A percentile compares a stretch with the other conserved stretches of the same genome.
phyloP scores from a whole-genome alignment of 2,113 vertebrate genomes.

The Mormoops blainvillei region DNA sequence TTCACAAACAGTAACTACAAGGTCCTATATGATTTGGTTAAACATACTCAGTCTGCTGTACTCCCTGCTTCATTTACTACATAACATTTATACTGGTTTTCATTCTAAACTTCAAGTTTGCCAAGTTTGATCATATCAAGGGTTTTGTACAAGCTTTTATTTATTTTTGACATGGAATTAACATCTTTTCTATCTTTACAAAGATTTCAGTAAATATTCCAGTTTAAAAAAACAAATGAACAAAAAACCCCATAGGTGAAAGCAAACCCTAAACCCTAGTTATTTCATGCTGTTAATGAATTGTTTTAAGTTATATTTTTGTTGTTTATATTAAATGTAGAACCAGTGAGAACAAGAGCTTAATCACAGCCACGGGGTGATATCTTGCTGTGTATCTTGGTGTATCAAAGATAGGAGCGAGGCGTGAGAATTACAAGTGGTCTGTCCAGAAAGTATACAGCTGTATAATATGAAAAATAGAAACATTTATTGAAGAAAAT shows the following conservation, averaged over 20 bases:
- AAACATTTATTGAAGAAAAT: no score
- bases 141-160: neutral
- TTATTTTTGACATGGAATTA: neutral
- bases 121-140: neutral
- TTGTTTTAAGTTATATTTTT: neutral
- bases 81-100: neutral
- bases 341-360: neutral
- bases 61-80: neutral
- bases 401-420: neutral
- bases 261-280: neutral
- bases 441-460: no score
- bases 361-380: neutral
- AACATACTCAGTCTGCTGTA: neutral
- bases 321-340: neutral
- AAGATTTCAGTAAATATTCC: neutral
- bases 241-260: neutral
- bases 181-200: neutral
- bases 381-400: neutral
- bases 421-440: neutral
- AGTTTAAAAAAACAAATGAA: neutral
- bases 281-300: neutral
- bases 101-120: neutral
- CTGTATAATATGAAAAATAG: no score
- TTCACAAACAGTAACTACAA: neutral
- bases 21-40: neutral